phyloP scores from a whole-genome alignment of 2,888 invertebrate species.

The Phyllotreta cruciferae region DNA sequence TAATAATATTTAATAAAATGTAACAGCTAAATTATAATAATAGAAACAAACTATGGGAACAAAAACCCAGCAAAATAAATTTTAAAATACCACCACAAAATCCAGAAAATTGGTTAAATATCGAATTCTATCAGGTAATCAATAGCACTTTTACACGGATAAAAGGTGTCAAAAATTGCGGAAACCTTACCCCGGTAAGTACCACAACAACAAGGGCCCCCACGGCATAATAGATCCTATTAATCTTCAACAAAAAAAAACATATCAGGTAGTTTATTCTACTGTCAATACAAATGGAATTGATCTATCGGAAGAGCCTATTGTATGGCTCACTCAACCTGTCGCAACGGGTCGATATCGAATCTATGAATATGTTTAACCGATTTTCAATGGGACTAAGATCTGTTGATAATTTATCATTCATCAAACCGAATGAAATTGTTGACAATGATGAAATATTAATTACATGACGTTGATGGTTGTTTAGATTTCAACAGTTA shows the following conservation, averaged over 20 bases:
- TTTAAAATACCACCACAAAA: conserved; percentile 4
- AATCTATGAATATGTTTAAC: conserved; percentile 23
- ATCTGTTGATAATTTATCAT: too few relatives aligned
- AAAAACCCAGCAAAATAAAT: not conserved
- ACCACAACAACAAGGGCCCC: conserved; percentile 28
- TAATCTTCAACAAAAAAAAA: conserved; percentile 33
- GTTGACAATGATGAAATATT: too few relatives aligned
- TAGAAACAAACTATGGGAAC: too few relatives aligned
- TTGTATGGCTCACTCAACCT: conserved; percentile 31
- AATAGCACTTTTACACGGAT: conserved; percentile 13
- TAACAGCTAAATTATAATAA: too few relatives aligned
- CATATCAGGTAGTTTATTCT: conserved; percentile 41
- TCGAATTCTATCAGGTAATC: conserved; percentile 1
- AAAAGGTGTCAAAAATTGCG: conserved; percentile 31
- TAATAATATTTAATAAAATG: too few relatives aligned
- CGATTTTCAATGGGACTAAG: too few relatives aligned
- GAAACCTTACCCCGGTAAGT: conserved; percentile 27
- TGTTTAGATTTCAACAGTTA: too few relatives aligned
- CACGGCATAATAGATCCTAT: conserved; percentile 33
- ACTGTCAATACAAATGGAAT: conserved; percentile 52
- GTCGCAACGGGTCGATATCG: conserved; percentile 19
- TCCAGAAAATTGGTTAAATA: not conserved
- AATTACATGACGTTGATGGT: too few relatives aligned
- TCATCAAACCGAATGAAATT: too few relatives aligned
- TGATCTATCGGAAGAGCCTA: conserved; percentile 49